phyloP scores from a whole-genome alignment of 2,113 vertebrate species.

The Pica pica region DNA sequence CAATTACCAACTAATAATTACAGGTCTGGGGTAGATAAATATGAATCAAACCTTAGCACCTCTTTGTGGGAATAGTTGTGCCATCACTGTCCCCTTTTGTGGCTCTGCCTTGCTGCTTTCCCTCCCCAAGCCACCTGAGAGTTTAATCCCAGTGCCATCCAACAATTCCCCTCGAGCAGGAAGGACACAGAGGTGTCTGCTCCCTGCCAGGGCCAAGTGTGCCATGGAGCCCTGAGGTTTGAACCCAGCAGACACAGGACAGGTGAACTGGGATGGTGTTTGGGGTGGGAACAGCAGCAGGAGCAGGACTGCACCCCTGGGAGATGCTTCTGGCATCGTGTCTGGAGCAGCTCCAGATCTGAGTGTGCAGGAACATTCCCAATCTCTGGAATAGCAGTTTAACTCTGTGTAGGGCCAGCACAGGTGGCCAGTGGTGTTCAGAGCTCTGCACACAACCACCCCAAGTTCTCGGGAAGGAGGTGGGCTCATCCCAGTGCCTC shows the following conservation, averaged over 20 bases:
- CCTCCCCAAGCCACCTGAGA: not conserved
- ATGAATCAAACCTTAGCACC: not conserved
- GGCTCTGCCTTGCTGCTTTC: not conserved
- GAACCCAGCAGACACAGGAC: not conserved
- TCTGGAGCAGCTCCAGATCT: not conserved
- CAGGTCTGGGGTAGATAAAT: not conserved
- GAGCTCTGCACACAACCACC: not conserved
- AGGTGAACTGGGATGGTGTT: not conserved
- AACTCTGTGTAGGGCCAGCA: not conserved
- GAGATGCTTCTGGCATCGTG: not conserved
- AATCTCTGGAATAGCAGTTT: not conserved
- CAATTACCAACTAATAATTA: not conserved
- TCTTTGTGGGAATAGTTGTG: not conserved
- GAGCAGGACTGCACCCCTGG: accelerated
- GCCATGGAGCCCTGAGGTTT: not conserved
- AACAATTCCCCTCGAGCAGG: not conserved
- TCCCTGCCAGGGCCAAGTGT: not conserved
- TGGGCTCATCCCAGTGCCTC: not conserved
- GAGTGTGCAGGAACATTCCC: not conserved
- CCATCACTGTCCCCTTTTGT: not conserved
- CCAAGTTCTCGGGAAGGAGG: not conserved
- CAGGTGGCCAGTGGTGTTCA: not conserved
- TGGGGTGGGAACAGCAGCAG: not conserved
- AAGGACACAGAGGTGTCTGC: not conserved
- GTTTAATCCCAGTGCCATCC: not conserved